These are phyloP conservation scores for Nipponia nippon DNA, from an alignment of 2,113 vertebrate genomes.

Conservation along the genomic window DNA sequence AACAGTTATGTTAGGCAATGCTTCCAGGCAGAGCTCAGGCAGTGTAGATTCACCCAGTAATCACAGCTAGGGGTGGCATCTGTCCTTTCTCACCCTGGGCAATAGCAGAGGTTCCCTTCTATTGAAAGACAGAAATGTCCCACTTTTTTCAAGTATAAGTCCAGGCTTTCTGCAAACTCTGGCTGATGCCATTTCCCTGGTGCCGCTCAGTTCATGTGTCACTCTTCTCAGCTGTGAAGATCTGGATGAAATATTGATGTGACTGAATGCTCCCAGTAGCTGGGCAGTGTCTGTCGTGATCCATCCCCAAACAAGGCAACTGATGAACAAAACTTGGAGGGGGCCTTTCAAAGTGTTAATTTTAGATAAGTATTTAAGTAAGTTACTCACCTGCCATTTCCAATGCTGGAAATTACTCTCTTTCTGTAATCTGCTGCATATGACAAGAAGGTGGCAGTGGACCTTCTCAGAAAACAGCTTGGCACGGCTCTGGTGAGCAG, in stretches of 20 bases:
- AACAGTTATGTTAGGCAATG: background rate
- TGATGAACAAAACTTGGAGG: background rate
- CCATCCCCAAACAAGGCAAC: background rate
- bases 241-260: background rate
- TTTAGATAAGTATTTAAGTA: slow-evolving; percentile 3
- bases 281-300: background rate
- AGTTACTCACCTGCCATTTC: background rate
- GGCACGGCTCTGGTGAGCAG: background rate
- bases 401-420: slow-evolving; percentile 18
- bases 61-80: background rate
- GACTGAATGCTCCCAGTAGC: background rate
- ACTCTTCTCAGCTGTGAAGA: background rate
- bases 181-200: background rate
- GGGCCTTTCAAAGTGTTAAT: background rate
- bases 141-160: background rate
- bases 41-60: background rate
- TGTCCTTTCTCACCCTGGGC: background rate
- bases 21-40: background rate
- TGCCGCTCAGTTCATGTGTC: background rate
- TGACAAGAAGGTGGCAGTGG: background rate
- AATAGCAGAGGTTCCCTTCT: background rate
- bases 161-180: background rate
- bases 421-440: background rate
- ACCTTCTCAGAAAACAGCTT: background rate
- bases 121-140: background rate